A percentile compares a stretch with the other conserved stretches of the same genome.
Evolutionary conservation across 92 coral and sea anemone species (phyloP).

Genomic region (Epizoanthus scotinus): DNA sequence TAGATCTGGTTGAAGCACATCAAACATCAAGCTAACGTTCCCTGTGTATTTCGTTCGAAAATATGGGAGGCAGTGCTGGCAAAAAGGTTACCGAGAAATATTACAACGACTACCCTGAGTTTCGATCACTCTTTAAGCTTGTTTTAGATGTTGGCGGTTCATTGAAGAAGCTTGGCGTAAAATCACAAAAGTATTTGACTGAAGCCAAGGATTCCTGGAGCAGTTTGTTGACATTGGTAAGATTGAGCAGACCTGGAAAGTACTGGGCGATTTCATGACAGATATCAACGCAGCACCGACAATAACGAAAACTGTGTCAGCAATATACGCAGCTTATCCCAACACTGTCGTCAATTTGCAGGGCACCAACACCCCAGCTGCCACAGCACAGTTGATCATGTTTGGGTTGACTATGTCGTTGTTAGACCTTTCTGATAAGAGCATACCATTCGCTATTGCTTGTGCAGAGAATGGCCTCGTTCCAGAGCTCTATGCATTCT

Average conservation of each 20-base stretch:
- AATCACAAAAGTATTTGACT: conserved; percentile 7
- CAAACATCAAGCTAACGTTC: no score
- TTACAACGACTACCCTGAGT: conserved; percentile 18
- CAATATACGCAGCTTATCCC: no score
- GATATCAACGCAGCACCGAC: conserved; percentile 10
- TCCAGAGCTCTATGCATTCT: conserved; percentile 22
- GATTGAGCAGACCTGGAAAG: conserved; percentile 15
- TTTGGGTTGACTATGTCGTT: conserved; percentile 26
- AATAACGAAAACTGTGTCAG: neutral
- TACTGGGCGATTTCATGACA: conserved; percentile 16
- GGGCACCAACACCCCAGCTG: conserved; percentile 13
- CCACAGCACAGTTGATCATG: conserved; percentile 22
- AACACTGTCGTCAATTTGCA: conserved; percentile 13
- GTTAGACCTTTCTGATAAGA: conserved; percentile 23
- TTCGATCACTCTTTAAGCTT: conserved; percentile 13
- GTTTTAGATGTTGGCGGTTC: conserved; percentile 6
- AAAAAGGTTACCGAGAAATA: conserved; percentile 8
- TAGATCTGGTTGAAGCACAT: no score
- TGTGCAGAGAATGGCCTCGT: conserved; percentile 20
- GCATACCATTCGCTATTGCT: conserved; percentile 17
- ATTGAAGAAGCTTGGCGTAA: neutral
- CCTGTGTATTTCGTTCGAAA: no score
- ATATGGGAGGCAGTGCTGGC: no score
- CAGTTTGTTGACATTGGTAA: conserved; percentile 33
- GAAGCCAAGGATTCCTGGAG: conserved; percentile 27